Percentiles rank a stretch among this genome's conserved stretches.
Conservation (phyloP, 2,113 vertebrate species). For the Cephalopholis sonnerati region DNA sequence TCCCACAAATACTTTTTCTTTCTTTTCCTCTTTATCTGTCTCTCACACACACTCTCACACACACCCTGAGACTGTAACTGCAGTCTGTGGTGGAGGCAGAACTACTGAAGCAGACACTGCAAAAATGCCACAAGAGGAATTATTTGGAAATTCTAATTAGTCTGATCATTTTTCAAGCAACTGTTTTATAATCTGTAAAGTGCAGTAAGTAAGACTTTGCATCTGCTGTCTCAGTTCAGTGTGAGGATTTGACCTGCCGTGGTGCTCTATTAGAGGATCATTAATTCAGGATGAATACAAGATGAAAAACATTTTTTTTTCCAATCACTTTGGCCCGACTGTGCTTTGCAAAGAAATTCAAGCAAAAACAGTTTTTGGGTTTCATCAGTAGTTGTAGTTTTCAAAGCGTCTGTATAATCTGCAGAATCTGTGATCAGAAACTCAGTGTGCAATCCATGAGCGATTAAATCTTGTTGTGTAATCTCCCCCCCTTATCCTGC, state of each 20-base stretch:
- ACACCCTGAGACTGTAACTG: not conserved
- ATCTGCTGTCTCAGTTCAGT: not conserved
- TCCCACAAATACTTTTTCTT: constrained; percentile 41
- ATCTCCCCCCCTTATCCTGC: constrained; percentile 32
- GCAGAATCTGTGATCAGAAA: constrained; percentile 20
- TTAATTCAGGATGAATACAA: not conserved
- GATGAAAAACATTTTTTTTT: not conserved
- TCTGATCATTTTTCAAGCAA: constrained; percentile 17
- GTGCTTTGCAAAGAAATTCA: not conserved
- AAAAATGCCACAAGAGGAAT: not conserved
- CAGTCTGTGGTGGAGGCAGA: constrained; percentile 16
- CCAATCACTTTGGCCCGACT: not conserved
- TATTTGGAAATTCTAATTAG: not conserved
- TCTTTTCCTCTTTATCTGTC: not conserved
- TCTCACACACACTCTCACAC: not conserved
- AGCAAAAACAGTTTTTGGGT: not conserved
- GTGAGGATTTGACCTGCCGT: not conserved
- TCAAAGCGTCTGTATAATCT: constrained; percentile 1
- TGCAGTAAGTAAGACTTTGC: not conserved
- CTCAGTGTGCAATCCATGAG: constrained; percentile 11
- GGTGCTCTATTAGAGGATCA: not conserved
- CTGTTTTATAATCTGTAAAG: not conserved
- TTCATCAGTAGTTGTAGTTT: not conserved
- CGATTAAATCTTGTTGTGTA: constrained; percentile 10
- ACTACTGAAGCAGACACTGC: not conserved